A percentile compares a stretch with the other conserved stretches of the same genome.
These are phyloP conservation scores for Leptodactylus fallax DNA, from an alignment of 2,797 vertebrate genomes.

Conservation along the genomic window DNA sequence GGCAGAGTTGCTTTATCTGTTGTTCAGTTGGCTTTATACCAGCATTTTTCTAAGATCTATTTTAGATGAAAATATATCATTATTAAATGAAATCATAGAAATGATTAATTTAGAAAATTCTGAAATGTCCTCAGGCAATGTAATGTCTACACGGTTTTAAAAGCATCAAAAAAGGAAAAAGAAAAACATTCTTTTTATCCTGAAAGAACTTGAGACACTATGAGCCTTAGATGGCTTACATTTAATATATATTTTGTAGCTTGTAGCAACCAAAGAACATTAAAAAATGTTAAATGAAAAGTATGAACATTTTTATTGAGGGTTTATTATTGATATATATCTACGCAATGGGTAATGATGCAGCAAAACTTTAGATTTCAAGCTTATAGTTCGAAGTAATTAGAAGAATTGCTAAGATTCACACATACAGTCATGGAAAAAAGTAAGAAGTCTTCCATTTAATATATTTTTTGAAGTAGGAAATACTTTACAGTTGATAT, in stretches of 20 bases:
- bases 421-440: too few relatives aligned
- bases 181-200: slow-evolving; percentile 9
- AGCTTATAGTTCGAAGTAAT: background rate
- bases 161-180: background rate
- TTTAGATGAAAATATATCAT: slow-evolving; percentile 50
- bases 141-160: slow-evolving; percentile 22
- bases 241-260: background rate
- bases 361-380: background rate
- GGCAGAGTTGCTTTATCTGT: slow-evolving; percentile 28
- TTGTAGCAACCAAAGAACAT: background rate
- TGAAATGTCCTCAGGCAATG: slow-evolving; percentile 21
- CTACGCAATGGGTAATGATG: background rate
- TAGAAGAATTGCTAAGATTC: background rate
- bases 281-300: background rate
- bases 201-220: background rate
- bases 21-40: slow-evolving; percentile 29
- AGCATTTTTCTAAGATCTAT: slow-evolving; percentile 50
- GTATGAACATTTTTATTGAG: background rate
- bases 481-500: too few relatives aligned
- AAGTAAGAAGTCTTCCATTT: too few relatives aligned
- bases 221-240: background rate
- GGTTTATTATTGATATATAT: background rate
- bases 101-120: slow-evolving; percentile 44
- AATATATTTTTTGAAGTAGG: too few relatives aligned
- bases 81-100: slow-evolving; percentile 41